Evolutionary conservation across 2,113 vertebrate genomes (phyloP), one percentile per base, ranked within the genome.

Genomic region (Tautogolabrus adspersus): DNA sequence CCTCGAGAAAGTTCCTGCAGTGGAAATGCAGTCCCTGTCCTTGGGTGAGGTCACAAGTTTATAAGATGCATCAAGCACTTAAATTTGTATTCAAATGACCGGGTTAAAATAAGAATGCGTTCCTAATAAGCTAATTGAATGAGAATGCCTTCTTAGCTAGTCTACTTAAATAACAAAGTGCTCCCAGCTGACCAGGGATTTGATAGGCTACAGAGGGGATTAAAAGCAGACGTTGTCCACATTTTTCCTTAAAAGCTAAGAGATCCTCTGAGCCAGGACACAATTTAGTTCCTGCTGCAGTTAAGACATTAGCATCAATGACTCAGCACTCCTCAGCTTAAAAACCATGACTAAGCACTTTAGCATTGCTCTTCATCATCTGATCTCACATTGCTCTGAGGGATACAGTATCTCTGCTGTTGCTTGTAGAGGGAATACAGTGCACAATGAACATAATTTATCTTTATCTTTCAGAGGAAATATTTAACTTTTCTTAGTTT

Each of bases 81-180:
- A 15, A 5, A 13, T 54, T 74, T 11, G 47, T 26, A 56, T 59
- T 46, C 9, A 61, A 44, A 57, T 34, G 9, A 1, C 1, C 13
- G 42, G 0, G 15, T 64, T 81, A 59, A 70, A 49, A 58, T 37
- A 61, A 73, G 46, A 75, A 63, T 75, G 44, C 22, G 30, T 38
- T 81, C 22, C 34, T 34, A n/a, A 44, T 23, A 9, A 66, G 30
- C 18, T 47, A 65, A n/a, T 64, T 66, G 26, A 68, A 66, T 70
- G 23, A 60, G 37, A 56, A 75, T 42, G 30, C 54, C 66, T 71
- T 30, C 62, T 70, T 12, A 63, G 56, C 13, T 19, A n/a, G 61
- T 44, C 46, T 22, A 54, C 10, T 77, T 77, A 52, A 80, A 82
- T 68, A 66, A 83, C 40, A 81, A 72, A 63, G 63, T 60, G n/a